Conservation (phyloP, 1,140 invertebrate species). For the Marisa cornuarietis region DNA sequence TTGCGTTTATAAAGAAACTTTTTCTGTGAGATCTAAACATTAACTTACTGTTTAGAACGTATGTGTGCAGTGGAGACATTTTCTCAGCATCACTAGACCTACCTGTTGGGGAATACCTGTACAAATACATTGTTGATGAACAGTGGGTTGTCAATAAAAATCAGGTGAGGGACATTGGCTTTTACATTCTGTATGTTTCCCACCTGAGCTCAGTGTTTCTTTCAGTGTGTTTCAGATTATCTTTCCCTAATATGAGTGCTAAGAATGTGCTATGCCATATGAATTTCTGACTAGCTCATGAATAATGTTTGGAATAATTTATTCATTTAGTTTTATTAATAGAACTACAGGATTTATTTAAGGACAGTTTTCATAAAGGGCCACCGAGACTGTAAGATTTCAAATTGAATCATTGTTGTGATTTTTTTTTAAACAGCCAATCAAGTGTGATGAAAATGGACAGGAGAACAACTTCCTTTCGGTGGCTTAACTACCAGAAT, state of each 20-base stretch:
- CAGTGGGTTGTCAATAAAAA: conserved; percentile 50
- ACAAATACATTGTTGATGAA: conserved; percentile 53
- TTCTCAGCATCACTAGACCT: conserved; percentile 44
- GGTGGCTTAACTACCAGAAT: conserved; percentile 17
- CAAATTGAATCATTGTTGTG: too few relatives aligned
- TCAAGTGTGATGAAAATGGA: conserved; percentile 31
- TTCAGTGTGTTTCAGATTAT: not conserved
- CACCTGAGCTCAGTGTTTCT: too few relatives aligned
- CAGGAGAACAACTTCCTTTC: conserved; percentile 33
- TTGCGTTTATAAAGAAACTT: too few relatives aligned
- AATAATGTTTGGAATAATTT: not conserved
- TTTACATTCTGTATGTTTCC: not conserved
- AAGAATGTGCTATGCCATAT: not conserved
- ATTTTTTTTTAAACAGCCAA: conserved; percentile 24
- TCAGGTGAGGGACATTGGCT: conserved; percentile 33
- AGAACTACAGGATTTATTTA: not conserved
- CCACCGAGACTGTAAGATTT: too few relatives aligned
- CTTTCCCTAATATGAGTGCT: not conserved
- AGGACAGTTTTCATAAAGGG: not conserved
- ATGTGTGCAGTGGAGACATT: conserved; percentile 38
- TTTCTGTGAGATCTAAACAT: not conserved
- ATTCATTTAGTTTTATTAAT: not conserved
- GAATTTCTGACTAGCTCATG: not conserved
- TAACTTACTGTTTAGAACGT: not conserved
- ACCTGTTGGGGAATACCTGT: conserved; percentile 51